phyloP scores from a whole-genome alignment of 2,797 vertebrate genomes.

The Pseudochirops cupreus region DNA sequence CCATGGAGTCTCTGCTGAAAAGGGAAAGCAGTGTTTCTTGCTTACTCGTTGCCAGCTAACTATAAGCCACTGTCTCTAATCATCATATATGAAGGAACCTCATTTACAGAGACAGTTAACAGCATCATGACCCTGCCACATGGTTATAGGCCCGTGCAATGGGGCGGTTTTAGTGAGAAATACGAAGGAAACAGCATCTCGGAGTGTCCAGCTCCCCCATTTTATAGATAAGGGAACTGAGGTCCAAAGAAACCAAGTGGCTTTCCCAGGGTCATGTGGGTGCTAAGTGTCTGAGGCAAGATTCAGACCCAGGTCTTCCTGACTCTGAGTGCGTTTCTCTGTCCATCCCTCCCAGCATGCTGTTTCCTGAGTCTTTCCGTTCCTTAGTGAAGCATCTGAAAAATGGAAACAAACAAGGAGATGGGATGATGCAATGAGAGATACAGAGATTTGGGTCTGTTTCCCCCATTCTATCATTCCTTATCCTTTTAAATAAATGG shows the following conservation, averaged over 20 bases:
- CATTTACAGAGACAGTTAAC: neutral
- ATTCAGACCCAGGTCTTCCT: neutral
- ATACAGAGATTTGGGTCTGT: neutral
- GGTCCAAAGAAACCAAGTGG: slow-evolving; percentile 14
- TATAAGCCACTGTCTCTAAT: neutral
- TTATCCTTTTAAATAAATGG: neutral
- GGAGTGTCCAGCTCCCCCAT: neutral
- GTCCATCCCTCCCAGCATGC: neutral
- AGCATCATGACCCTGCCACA: neutral
- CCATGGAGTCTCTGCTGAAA: neutral
- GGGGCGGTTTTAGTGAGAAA: neutral
- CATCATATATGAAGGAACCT: neutral
- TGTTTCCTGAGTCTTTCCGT: neutral
- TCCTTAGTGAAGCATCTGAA: neutral
- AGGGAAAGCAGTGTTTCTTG: neutral
- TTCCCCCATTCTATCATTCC: neutral
- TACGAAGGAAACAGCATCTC: slow-evolving; percentile 45
- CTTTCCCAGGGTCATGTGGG: slow-evolving; percentile 11
- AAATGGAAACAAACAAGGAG: slow-evolving; percentile 50
- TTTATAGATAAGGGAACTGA: slow-evolving; percentile 57
- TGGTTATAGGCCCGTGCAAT: neutral
- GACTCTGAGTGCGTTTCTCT: neutral
- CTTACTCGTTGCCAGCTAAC: neutral
- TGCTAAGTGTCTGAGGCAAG: neutral
- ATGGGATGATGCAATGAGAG: neutral